Evolutionary conservation across 2,797 vertebrate species (phyloP), one percentile per base, ranked within the genome.

Genomic region (Poeciliopsis infans): DNA sequence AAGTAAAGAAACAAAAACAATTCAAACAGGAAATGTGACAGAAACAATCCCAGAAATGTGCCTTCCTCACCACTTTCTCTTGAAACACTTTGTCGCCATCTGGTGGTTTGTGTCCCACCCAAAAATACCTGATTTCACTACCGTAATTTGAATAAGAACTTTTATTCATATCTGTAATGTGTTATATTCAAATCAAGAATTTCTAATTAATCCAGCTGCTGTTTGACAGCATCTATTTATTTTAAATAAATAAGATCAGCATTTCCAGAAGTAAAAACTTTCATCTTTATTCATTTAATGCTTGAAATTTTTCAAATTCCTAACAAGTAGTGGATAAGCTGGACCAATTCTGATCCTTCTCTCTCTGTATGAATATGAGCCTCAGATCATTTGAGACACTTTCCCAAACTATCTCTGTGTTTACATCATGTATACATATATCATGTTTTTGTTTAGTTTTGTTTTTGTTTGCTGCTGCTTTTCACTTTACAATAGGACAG

Each of bases 401-500:
- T 61, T 31, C 10, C 39, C 16, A 18, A 18, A 66, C 64, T 3
- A 2, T 36, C 33, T 36, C 33, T 66, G 23, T 25, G 51, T 3
- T 53, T 23, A 53, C 23, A 25, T 53, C 51, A 53, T 23, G 3
- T 53, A 25, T 53, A 53, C 23, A 53, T 25, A 8, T 53, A 53
- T 11, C 51, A 53, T 25, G 51, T 53, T 53, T 49, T 53, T 53
- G 51, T 25, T 36, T 20, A 8, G 36, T 20, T 36, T 1, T 8
- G 3, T 1, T 8, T 7, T 15, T 31, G 16, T 10, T 59, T 59
- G n/a, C 68, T 0, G 43, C 0, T 73, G 20, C 25, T 4, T 70
- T 23, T 41, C 61, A 7, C 79, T 74, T 1, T 5, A 43, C 7
- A 72, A 86, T 77, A 95, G 93, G 90, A 95, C 81, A 90, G 84